Percentiles rank a stretch among this genome's conserved stretches.
These are phyloP conservation scores for Pandemis heparana DNA, from an alignment of 2,888 invertebrate genomes.

Conservation along the genomic window DNA sequence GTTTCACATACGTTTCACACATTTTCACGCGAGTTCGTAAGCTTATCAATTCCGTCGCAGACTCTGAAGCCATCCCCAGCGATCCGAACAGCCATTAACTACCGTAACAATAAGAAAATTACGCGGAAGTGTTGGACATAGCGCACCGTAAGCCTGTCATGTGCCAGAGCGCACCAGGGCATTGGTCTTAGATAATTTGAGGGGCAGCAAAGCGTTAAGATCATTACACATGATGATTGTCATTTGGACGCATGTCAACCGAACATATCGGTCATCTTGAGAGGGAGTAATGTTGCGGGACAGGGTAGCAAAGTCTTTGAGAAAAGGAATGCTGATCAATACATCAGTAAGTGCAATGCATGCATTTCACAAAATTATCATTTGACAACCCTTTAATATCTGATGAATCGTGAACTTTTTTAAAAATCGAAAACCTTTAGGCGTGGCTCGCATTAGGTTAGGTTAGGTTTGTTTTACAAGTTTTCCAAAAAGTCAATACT, in stretches of 20 bases:
- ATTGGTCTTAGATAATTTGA: constrained; percentile 82
- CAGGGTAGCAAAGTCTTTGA: background rate
- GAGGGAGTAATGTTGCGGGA: constrained; percentile 32
- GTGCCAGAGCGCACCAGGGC: constrained; percentile 78
- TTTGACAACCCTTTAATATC: too few species aligned
- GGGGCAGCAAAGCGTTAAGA: constrained; percentile 83
- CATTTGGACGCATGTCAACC: constrained; percentile 59
- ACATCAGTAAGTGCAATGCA: too few species aligned
- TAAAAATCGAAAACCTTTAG: too few species aligned
- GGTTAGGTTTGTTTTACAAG: too few species aligned
- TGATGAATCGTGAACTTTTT: too few species aligned
- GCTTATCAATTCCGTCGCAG: background rate
- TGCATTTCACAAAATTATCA: too few species aligned
- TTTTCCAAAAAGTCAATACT: too few species aligned
- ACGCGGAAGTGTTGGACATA: constrained; percentile 78
- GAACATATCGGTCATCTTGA: constrained; percentile 41
- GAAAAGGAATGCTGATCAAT: too few species aligned
- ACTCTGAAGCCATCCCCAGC: background rate
- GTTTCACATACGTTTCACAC: background rate
- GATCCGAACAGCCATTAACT: constrained; percentile 33
- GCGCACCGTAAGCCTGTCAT: constrained; percentile 77
- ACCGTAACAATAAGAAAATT: constrained; percentile 45
- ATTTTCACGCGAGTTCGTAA: background rate
- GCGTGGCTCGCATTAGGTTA: too few species aligned
- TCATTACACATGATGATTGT: constrained; percentile 76